Evolutionary conservation across 2,888 invertebrate species (phyloP).

Genomic region (Ferdinandea cuprea): DNA sequence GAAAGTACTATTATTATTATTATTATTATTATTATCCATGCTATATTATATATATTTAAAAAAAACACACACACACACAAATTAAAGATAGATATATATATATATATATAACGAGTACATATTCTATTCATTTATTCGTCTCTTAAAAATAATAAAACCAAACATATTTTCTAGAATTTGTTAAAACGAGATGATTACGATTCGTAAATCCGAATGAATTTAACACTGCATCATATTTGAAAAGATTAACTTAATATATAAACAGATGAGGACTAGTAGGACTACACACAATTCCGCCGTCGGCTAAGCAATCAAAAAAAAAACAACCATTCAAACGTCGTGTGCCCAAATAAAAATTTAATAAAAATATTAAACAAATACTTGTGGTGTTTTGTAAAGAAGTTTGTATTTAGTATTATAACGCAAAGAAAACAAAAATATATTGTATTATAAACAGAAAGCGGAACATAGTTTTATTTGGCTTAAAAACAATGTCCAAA

Average conservation of each 20-base stretch:
- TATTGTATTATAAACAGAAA: conserved; percentile 64
- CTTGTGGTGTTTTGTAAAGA: conserved; percentile 61
- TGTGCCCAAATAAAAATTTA: conserved; percentile 25
- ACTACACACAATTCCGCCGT: not conserved
- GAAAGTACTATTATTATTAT: conserved; percentile 66
- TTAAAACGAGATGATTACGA: conserved; percentile 30
- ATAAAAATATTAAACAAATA: not conserved
- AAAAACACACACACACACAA: conserved; percentile 46
- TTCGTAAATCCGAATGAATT: conserved; percentile 32
- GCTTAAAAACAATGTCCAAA: conserved; percentile 8
- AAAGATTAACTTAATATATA: no score
- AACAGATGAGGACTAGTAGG: not conserved
- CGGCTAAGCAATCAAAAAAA: no score
- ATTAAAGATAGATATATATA: conserved; percentile 67
- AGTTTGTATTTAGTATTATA: conserved; percentile 65
- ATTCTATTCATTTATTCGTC: conserved; percentile 68
- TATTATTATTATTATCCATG: conserved; percentile 67
- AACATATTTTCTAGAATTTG: conserved; percentile 51
- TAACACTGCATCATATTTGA: conserved; percentile 34
- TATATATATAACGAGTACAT: conserved; percentile 48
- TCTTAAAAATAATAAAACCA: conserved; percentile 42
- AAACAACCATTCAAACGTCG: conserved; percentile 26
- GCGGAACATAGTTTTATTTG: not conserved
- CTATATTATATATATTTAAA: conserved; percentile 40
- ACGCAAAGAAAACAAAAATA: conserved; percentile 53